Evolutionary conservation across 2,797 vertebrate species (phyloP).

Genomic region (Fratercula arctica): DNA sequence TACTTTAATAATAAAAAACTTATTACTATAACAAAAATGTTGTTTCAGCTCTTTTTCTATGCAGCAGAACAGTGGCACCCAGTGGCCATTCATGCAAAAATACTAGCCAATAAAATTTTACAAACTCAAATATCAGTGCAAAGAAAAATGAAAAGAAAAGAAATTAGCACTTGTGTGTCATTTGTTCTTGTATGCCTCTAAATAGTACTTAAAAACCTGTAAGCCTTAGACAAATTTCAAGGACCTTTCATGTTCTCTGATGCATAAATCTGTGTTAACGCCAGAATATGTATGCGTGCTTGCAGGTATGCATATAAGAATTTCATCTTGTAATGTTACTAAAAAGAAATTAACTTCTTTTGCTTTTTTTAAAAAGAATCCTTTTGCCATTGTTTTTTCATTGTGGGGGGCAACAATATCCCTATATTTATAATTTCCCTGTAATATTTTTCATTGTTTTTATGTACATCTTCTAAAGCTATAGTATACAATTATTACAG

Average conservation of each 20-base stretch:
- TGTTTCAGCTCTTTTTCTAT: constrained; percentile 65
- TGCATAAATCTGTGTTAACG: neutral
- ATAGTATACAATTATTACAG: neutral
- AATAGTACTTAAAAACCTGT: neutral
- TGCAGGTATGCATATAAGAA: neutral
- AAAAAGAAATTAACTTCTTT: neutral
- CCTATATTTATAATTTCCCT: neutral
- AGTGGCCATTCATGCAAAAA: constrained; percentile 62
- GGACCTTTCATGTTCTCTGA: neutral
- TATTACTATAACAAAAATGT: constrained; percentile 37
- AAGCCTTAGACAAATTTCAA: neutral
- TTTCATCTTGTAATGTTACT: neutral
- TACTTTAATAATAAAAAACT: constrained; percentile 37
- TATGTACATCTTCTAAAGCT: neutral
- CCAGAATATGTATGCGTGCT: neutral
- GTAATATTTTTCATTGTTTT: neutral
- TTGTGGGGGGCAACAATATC: neutral
- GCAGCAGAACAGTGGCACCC: constrained; percentile 72
- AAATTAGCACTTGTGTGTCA: neutral
- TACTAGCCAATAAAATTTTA: neutral
- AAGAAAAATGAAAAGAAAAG: neutral
- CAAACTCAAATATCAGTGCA: neutral
- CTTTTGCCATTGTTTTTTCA: neutral
- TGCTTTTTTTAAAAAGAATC: neutral
- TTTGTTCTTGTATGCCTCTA: neutral